phyloP scores from a whole-genome alignment of 1,140 invertebrate species.

The Lepidurus packardi region DNA sequence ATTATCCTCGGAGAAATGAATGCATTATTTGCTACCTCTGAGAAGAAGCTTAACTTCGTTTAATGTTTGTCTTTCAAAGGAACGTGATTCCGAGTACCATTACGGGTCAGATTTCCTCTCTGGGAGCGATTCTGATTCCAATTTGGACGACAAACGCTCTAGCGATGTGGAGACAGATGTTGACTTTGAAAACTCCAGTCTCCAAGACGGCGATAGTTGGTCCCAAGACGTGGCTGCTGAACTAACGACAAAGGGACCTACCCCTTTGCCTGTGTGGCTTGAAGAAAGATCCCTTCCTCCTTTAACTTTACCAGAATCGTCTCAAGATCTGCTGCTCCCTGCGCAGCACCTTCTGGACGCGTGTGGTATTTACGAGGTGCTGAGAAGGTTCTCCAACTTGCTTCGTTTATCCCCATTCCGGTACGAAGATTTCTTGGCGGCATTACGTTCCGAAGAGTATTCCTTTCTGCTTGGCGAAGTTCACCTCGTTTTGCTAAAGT shows the following conservation, averaged over 20 bases:
- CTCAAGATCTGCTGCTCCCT: slow-evolving; percentile 80
- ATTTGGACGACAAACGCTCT: slow-evolving; percentile 37
- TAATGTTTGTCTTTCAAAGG: slow-evolving; percentile 45
- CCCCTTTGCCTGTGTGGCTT: slow-evolving; percentile 80
- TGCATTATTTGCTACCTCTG: slow-evolving; percentile 9
- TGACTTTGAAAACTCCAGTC: slow-evolving; percentile 39
- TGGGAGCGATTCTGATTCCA: slow-evolving; percentile 30
- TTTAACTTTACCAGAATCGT: slow-evolving; percentile 74
- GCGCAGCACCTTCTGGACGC: slow-evolving; percentile 70
- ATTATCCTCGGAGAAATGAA: slow-evolving; percentile 38
- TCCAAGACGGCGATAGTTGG: slow-evolving; percentile 39
- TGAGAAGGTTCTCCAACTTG: slow-evolving; percentile 82
- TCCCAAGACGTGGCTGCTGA: slow-evolving; percentile 39
- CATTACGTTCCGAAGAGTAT: slow-evolving; percentile 84
- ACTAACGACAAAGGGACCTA: slow-evolving; percentile 54
- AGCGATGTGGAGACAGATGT: slow-evolving; percentile 46
- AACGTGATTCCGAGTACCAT: slow-evolving; percentile 68
- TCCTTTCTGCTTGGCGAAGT: slow-evolving; percentile 82
- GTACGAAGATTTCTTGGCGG: slow-evolving; percentile 92
- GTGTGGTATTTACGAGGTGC: slow-evolving; percentile 85
- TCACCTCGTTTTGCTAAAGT: slow-evolving; percentile 85
- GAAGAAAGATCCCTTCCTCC: slow-evolving; percentile 60
- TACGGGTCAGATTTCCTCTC: slow-evolving; percentile 40
- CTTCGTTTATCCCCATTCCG: slow-evolving; percentile 87
- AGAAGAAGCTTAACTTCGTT: slow-evolving; percentile 62